Evolutionary conservation across 2,888 invertebrate genomes (phyloP).

Genomic region (Rotaria macrura): DNA sequence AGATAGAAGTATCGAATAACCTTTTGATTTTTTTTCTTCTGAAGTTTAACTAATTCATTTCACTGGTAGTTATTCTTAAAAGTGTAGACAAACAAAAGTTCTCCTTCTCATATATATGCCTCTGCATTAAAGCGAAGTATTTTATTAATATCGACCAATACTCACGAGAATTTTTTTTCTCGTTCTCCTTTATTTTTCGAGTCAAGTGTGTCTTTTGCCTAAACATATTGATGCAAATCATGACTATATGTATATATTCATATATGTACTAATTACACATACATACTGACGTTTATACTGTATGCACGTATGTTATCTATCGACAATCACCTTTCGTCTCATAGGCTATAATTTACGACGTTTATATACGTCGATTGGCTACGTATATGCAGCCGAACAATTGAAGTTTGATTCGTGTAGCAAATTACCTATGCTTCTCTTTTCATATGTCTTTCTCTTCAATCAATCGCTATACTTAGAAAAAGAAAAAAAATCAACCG

Average conservation of each 20-base stretch:
- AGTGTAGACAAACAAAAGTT: neutral
- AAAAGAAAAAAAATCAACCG: conserved; percentile 10
- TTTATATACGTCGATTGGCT: conserved; percentile 5
- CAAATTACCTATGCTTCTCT: neutral
- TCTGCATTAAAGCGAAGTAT: neutral
- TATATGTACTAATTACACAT: neutral
- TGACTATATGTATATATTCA: neutral
- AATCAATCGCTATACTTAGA: neutral
- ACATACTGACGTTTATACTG: neutral
- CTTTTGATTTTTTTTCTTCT: neutral
- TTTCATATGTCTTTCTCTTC: neutral
- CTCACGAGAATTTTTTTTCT: neutral
- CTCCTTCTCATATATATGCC: neutral
- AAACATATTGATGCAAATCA: neutral
- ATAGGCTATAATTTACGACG: conserved; percentile 6
- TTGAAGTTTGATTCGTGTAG: conserved; percentile 11
- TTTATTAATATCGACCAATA: neutral
- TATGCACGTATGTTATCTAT: neutral
- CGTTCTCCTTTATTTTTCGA: neutral
- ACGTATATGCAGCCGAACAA: neutral
- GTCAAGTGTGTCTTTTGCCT: neutral
- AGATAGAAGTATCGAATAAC: neutral
- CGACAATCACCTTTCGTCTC: conserved; percentile 12
- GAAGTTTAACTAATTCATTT: neutral
- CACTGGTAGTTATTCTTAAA: neutral